Evolutionary conservation across 2,888 invertebrate genomes (phyloP).

Genomic region (Dermolepida albohirtum): DNA sequence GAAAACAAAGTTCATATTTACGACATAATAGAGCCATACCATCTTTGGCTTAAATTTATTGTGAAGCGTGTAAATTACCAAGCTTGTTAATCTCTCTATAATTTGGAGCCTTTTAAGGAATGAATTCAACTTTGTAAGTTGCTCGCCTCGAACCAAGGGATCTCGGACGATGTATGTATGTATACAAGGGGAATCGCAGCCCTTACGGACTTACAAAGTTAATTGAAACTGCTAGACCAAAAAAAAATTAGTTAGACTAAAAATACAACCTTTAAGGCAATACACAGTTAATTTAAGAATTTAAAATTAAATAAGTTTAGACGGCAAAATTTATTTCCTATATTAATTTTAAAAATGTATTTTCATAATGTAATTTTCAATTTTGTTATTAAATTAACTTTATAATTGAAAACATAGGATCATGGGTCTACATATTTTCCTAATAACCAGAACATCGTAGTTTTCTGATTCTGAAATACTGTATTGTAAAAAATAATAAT

Average conservation of each 20-base stretch:
- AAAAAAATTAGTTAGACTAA: conserved; percentile 11
- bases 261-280: too few relatives aligned
- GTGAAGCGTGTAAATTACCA: conserved; percentile 2
- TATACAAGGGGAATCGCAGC: conserved; percentile 3
- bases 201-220: conserved; percentile 15
- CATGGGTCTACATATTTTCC: too few relatives aligned
- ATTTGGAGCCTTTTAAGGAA: conserved; percentile 1
- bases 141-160: not conserved
- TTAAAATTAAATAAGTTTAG: too few relatives aligned
- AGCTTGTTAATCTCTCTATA: conserved; percentile 7
- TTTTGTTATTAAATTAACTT: too few relatives aligned
- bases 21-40: not conserved
- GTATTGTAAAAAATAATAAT: too few relatives aligned
- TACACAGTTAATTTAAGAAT: too few relatives aligned
- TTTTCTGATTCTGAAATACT: too few relatives aligned
- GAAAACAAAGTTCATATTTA: not conserved
- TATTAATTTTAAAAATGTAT: too few relatives aligned
- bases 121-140: conserved; percentile 15
- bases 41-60: not conserved
- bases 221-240: conserved; percentile 11
- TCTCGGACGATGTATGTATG: not conserved
- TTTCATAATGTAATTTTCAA: too few relatives aligned
- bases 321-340: too few relatives aligned
- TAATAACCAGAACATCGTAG: too few relatives aligned
- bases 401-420: too few relatives aligned